Evolutionary conservation across 2,797 vertebrate genomes (phyloP).

Genomic region (Micropoecilia bifurca): DNA sequence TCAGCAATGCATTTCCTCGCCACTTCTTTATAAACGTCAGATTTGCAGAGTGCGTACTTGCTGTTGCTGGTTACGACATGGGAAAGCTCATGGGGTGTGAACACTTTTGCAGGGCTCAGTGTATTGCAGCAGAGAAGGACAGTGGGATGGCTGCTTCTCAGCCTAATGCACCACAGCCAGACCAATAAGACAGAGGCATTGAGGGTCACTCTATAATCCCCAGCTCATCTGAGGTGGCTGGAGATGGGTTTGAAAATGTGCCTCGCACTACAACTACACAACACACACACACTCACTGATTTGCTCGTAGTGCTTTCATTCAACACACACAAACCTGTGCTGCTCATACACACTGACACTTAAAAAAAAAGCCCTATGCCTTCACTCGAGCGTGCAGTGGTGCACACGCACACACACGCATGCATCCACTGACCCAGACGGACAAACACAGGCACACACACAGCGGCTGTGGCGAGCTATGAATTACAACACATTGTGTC

Average conservation of each 20-base stretch:
- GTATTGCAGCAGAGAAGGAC: conserved; percentile 35
- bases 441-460: conserved; percentile 70
- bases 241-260: conserved; percentile 94
- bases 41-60: neutral
- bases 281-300: conserved; percentile 78
- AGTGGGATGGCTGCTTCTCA: conserved; percentile 88
- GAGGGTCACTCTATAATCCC: conserved; percentile 98
- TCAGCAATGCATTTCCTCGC: neutral
- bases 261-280: conserved; percentile 93
- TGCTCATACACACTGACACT: conserved; percentile 57
- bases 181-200: conserved; percentile 97
- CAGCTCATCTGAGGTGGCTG: conserved; percentile 95
- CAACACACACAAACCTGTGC: conserved; percentile 41
- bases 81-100: neutral
- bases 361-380: conserved; percentile 39
- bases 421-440: conserved; percentile 71
- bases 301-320: conserved; percentile 34
- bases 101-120: neutral
- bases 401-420: conserved; percentile 18
- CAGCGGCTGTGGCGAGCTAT: conserved; percentile 86
- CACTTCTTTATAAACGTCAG: neutral
- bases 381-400: conserved; percentile 63
- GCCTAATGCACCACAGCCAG: conserved; percentile 94
- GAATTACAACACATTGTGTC: conserved; percentile 94
- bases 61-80: neutral